These are phyloP conservation scores for Drosophila ananassae DNA, from an alignment of 1,140 invertebrate species.

Conservation along the genomic window DNA sequence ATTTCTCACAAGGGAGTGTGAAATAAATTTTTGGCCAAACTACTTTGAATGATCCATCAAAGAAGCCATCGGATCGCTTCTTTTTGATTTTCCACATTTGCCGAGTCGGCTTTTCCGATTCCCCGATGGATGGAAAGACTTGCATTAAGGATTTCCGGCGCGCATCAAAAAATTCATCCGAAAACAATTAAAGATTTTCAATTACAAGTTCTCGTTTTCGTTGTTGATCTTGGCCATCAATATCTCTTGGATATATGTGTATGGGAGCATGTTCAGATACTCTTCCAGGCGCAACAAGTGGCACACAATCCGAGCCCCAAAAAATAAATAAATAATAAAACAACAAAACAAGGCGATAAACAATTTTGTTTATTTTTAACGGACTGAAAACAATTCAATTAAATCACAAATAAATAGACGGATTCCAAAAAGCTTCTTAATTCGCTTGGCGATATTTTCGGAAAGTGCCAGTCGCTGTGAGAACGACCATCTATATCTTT, in stretches of 20 bases:
- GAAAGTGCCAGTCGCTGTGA: constrained; percentile 12
- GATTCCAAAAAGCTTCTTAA: constrained; percentile 68
- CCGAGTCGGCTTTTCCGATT: not conserved
- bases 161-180: constrained; percentile 63
- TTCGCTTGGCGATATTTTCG: constrained; percentile 36
- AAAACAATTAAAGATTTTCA: constrained; percentile 68
- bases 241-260: not conserved
- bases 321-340: constrained; percentile 28
- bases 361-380: constrained; percentile 75
- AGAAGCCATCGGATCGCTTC: constrained; percentile 17
- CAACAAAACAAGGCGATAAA: constrained; percentile 36
- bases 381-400: constrained; percentile 70
- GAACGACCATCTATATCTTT: not conserved
- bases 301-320: constrained; percentile 11
- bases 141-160: constrained; percentile 77
- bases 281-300: constrained; percentile 52
- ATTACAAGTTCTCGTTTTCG: constrained; percentile 27
- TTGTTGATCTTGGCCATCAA: constrained; percentile 41
- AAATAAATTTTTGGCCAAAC: not conserved
- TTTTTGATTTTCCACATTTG: constrained; percentile 1
- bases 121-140: constrained; percentile 31
- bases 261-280: not conserved
- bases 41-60: constrained; percentile 24
- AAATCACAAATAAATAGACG: constrained; percentile 81
- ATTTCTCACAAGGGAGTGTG: constrained; percentile 1